These are phyloP conservation scores for Austrolebias charrua DNA, from an alignment of 2,797 vertebrate species.

Conservation along the genomic window DNA sequence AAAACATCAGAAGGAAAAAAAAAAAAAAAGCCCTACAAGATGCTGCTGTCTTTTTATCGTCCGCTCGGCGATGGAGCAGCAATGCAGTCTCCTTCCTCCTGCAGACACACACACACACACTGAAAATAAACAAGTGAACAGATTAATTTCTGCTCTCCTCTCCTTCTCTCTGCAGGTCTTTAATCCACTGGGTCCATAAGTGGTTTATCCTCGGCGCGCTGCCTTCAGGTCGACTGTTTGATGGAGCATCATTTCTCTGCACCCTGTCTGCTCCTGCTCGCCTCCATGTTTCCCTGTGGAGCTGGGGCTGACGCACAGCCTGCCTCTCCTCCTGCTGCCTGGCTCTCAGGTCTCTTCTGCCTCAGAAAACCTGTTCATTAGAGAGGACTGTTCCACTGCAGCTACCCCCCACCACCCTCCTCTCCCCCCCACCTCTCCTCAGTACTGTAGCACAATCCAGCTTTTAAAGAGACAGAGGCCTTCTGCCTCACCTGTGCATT, in stretches of 20 bases:
- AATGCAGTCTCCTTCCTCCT: constrained; percentile 79
- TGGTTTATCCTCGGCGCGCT: constrained; percentile 74
- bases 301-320: constrained; percentile 68
- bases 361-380: constrained; percentile 82
- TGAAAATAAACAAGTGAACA: constrained; percentile 72
- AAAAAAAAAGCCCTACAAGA: constrained; percentile 42
- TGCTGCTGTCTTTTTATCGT: constrained; percentile 50
- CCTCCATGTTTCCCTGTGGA: constrained; percentile 70
- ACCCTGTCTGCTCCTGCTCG: constrained; percentile 55
- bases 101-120: constrained; percentile 57
- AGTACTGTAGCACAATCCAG: constrained; percentile 67
- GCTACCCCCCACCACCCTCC: constrained; percentile 49
- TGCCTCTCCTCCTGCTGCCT: constrained; percentile 61
- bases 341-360: constrained; percentile 67
- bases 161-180: constrained; percentile 57
- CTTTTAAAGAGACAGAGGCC: constrained; percentile 88
- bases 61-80: constrained; percentile 71
- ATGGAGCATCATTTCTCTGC: constrained; percentile 62
- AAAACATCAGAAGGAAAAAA: constrained; percentile 41
- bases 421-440: constrained; percentile 19
- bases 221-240: constrained; percentile 62
- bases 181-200: constrained; percentile 79
- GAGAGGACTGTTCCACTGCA: constrained; percentile 82
- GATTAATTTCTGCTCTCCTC: constrained; percentile 68
- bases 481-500: constrained; percentile 58